Evolutionary conservation across 2,888 invertebrate genomes (phyloP).

Genomic region (Maniola hyperantus): DNA sequence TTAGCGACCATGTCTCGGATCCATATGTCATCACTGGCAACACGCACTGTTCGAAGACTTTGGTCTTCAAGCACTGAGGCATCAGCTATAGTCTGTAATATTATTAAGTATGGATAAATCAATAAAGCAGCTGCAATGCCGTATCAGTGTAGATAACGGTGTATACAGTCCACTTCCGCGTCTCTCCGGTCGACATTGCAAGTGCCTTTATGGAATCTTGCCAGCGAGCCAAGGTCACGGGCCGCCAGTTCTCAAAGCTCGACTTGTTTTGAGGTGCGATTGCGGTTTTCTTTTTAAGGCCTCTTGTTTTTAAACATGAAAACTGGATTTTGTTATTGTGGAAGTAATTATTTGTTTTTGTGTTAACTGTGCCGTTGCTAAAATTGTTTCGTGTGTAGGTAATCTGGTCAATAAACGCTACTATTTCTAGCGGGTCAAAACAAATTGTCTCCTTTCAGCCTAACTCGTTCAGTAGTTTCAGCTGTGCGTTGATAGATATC

Average conservation of each 20-base stretch:
- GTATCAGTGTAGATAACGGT: constrained; percentile 23
- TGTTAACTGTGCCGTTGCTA: background rate
- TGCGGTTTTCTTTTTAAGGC: constrained; percentile 14
- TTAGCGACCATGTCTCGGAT: too few relatives aligned
- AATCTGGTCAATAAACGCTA: too few relatives aligned
- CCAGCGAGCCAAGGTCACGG: constrained; percentile 39
- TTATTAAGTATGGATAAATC: constrained; percentile 15
- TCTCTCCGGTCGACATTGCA: constrained; percentile 35
- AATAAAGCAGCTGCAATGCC: constrained; percentile 25
- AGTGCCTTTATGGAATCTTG: constrained; percentile 42
- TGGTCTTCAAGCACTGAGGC: too few relatives aligned
- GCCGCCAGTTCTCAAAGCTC: constrained; percentile 31
- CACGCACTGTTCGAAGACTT: too few relatives aligned
- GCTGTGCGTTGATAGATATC: too few relatives aligned
- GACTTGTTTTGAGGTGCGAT: constrained; percentile 24
- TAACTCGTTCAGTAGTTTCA: too few relatives aligned
- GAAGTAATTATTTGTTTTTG: background rate
- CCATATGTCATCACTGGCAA: too few relatives aligned
- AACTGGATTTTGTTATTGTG: background rate
- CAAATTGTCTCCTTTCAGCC: too few relatives aligned
- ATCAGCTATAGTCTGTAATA: too few relatives aligned
- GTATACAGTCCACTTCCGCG: constrained; percentile 28
- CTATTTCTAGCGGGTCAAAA: too few relatives aligned
- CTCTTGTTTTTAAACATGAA: constrained; percentile 6
- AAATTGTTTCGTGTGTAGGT: background rate